Evolutionary conservation across 1,140 invertebrate genomes (phyloP), one percentile per base, ranked within the genome.

Genomic region (Phortica variegata): DNA sequence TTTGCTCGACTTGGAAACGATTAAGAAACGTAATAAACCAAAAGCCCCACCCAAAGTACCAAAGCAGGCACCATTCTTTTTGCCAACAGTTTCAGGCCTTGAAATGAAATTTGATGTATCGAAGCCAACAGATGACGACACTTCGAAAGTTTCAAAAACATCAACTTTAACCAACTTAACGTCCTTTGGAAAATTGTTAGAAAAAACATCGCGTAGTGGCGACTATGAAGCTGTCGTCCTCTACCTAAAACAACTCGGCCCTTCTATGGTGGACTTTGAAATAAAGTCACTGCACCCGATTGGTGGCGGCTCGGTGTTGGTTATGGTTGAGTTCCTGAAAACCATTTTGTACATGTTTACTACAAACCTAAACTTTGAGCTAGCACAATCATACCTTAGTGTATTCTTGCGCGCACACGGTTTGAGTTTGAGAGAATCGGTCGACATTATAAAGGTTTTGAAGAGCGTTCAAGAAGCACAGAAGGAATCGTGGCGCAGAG

Each of bases 1-100:
- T 79, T 77, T 99, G 3, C 78, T 98, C 0, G 86, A 95, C 75
- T 79, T 98, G 34, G 94, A 98, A 62, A 77, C 90, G 2, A 90
- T 98, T 1, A 94, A 90, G 73, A 85, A 86, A 54, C 81, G 91
- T 52, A 98, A 98, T 76, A 97, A 95, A 73, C 94, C 95, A 0
- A 92, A 88, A 77, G 86, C 88, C 39, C 80, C 90, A 5, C 80
- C 86, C 0, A 93, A 93, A 65, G 81, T 82, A 1, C 86, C 89
- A 0, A 91, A 92, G 79, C 82, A 84, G 18, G 93, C 94, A 0
- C 95, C 95, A 1, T 99, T 99, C 79, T 98, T 98, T 72, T 75
- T 99, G 29, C 93, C 95, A 1, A 95, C 93, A 0, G 81, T 95
- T 44, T 83, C 90, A 1, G 90, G 91, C 2, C 76, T 95, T 9